Conservation (phyloP, 2,888 invertebrate species). For the Drosophila prolongata region DNA sequence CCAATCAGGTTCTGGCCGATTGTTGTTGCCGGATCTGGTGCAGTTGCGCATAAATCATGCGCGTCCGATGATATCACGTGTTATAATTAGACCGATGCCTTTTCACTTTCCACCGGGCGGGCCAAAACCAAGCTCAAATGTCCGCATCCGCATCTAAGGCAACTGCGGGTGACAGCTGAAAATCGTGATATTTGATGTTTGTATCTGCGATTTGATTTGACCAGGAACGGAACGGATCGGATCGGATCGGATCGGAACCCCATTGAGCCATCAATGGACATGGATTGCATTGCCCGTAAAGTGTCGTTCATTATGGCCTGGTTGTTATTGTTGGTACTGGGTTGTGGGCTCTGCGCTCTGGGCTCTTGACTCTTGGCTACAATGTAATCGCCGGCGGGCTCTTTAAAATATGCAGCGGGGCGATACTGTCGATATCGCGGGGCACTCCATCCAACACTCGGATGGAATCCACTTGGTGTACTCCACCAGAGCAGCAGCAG, state of each 20-base stretch:
- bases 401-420: constrained; percentile 72
- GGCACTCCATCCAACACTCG: constrained; percentile 38
- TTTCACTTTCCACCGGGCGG: constrained; percentile 67
- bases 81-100: constrained; percentile 75
- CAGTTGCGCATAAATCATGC: constrained; percentile 64
- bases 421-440: constrained; percentile 46
- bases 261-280: constrained; percentile 49
- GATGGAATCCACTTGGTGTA: constrained; percentile 45
- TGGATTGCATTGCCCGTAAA: constrained; percentile 59
- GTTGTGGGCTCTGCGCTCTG: no score
- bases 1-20: constrained; percentile 72
- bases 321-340: constrained; percentile 28
- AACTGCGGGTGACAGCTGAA: constrained; percentile 66
- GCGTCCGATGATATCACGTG: constrained; percentile 71
- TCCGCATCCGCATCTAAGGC: constrained; percentile 54
- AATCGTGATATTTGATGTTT: constrained; percentile 78
- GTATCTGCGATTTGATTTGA: constrained; percentile 40
- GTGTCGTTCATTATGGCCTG: constrained; percentile 71
- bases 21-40: constrained; percentile 74
- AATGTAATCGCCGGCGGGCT: constrained; percentile 67
- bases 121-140: constrained; percentile 17
- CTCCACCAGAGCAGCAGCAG: constrained; percentile 68
- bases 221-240: constrained; percentile 24
- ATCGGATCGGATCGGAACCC: constrained; percentile 31
- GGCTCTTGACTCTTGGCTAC: constrained; percentile 33